These are phyloP conservation scores for Tinamus major DNA, from an alignment of 2,797 vertebrate species.

Conservation along the genomic window DNA sequence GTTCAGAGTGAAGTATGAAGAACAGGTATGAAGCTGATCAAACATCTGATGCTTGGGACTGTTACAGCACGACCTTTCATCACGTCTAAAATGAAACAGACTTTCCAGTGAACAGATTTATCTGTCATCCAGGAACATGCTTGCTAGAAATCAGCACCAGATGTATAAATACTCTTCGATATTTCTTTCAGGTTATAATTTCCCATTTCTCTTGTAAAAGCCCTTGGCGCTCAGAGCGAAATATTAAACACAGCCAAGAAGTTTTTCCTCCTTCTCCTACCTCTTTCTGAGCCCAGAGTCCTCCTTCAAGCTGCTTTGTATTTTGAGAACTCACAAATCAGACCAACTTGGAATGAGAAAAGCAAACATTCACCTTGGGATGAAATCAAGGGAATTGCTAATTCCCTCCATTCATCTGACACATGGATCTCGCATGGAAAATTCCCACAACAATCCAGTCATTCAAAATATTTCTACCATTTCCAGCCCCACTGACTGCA, in stretches of 20 bases:
- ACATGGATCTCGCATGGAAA: neutral
- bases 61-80: accelerated
- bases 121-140: neutral
- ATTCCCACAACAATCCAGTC: neutral
- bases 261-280: neutral
- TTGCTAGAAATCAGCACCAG: neutral
- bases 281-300: neutral
- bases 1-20: neutral
- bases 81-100: neutral
- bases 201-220: neutral
- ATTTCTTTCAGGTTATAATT: neutral
- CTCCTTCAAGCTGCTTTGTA: neutral
- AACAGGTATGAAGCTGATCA: neutral
- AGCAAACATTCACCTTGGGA: neutral
- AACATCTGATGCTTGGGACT: accelerated
- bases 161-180: neutral
- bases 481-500: neutral
- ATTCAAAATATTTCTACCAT: neutral
- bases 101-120: neutral
- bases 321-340: conserved; percentile 13
- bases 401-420: neutral
- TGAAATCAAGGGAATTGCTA: neutral
- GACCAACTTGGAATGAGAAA: neutral
- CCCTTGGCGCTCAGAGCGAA: neutral
- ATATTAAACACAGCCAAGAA: neutral